Percentiles rank a stretch among this genome's conserved stretches.
Evolutionary conservation across 1,140 invertebrate genomes (phyloP).

Genomic region (Andrena cerasifolii): DNA sequence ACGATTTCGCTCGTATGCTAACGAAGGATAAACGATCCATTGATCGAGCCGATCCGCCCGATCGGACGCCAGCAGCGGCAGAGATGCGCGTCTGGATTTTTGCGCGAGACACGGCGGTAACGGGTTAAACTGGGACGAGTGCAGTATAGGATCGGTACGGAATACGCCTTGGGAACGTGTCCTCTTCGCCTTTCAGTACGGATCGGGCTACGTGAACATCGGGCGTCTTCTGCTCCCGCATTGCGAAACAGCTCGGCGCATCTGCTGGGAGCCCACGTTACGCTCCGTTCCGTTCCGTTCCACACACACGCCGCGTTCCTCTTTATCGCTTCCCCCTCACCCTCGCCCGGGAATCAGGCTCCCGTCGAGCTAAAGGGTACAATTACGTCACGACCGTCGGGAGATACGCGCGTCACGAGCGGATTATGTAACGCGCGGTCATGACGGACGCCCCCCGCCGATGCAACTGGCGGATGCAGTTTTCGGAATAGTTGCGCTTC

Average conservation of each 20-base stretch:
- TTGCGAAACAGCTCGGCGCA: slow-evolving; percentile 52
- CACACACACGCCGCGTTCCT: neutral
- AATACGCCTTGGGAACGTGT: slow-evolving; percentile 68
- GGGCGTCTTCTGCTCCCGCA: slow-evolving; percentile 60
- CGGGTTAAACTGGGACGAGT: slow-evolving; percentile 75
- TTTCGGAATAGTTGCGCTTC: slow-evolving; percentile 1
- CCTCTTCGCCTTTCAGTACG: slow-evolving; percentile 67
- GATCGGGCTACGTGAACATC: slow-evolving; percentile 56
- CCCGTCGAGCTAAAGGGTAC: slow-evolving; percentile 45
- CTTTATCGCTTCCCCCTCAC: slow-evolving; percentile 1
- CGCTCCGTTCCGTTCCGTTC: slow-evolving; percentile 20
- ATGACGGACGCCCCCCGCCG: slow-evolving; percentile 32
- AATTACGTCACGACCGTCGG: slow-evolving; percentile 40
- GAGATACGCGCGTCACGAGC: slow-evolving; percentile 37
- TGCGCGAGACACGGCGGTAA: slow-evolving; percentile 60
- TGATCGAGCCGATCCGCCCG: too few relatives aligned
- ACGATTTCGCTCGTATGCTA: too few relatives aligned
- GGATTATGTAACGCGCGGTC: slow-evolving; percentile 31
- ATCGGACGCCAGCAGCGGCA: slow-evolving; percentile 1
- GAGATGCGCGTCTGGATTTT: slow-evolving; percentile 69
- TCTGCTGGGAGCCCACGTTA: slow-evolving; percentile 39
- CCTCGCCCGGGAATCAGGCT: slow-evolving; percentile 15
- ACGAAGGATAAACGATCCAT: too few relatives aligned
- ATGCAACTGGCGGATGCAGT: neutral
- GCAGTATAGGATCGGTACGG: slow-evolving; percentile 63